Percentiles rank a stretch among this genome's conserved stretches.
Evolutionary conservation across 2,113 vertebrate species (phyloP).

Genomic region (Podilymbus podiceps): DNA sequence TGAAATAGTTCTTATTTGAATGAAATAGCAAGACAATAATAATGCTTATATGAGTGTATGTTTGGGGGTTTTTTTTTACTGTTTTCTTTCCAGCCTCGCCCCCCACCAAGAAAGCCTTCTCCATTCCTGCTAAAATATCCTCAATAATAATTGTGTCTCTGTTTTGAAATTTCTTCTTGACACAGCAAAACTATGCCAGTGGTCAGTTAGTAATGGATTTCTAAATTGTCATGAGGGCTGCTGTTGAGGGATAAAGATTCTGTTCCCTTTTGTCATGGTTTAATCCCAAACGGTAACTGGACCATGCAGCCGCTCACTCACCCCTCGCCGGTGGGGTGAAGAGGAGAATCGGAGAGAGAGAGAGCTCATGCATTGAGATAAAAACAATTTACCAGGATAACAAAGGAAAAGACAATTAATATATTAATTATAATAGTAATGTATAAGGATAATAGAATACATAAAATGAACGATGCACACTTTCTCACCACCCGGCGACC

Average conservation of each 20-base stretch:
- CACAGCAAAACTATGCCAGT: not conserved
- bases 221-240: not conserved
- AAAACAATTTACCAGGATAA: no score
- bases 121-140: not conserved
- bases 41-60: not conserved
- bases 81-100: not conserved
- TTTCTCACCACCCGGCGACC: no score
- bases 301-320: no score
- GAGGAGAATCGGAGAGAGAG: no score
- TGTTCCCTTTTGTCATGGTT: not conserved
- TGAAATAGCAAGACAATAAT: not conserved
- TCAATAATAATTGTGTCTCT: not conserved
- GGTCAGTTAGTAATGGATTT: not conserved
- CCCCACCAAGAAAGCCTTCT: not conserved
- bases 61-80: not conserved
- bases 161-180: not conserved
- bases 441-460: no score
- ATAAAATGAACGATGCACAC: no score
- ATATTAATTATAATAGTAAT: no score
- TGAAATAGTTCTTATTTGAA: not conserved
- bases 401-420: no score
- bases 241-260: not conserved
- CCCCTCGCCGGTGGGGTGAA: no score
- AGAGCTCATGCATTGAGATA: no score
- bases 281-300: no score